Evolutionary conservation across 2,888 invertebrate genomes (phyloP).

Genomic region (Lissonota sp.): DNA sequence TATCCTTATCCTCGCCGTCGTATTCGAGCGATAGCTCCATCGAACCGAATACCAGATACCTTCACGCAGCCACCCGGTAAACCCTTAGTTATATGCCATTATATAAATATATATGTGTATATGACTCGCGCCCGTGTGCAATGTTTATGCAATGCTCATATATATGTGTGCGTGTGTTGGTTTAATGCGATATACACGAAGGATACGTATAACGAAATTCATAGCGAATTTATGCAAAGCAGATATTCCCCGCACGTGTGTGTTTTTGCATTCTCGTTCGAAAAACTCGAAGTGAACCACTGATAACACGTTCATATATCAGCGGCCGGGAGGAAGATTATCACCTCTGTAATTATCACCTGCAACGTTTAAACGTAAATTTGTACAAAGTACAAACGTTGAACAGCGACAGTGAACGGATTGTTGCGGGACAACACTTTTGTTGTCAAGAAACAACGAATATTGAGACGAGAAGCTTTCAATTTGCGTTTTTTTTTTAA

Average conservation of each 20-base stretch:
- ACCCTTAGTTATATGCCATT: slow-evolving; percentile 5
- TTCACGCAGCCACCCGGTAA: slow-evolving; percentile 55
- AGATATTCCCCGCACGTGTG: neutral
- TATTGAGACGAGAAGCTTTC: too few species aligned
- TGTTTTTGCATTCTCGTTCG: neutral
- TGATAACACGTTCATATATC: slow-evolving; percentile 53
- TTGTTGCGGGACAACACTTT: too few species aligned
- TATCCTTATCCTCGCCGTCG: neutral
- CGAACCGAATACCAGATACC: slow-evolving; percentile 61
- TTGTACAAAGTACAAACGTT: neutral
- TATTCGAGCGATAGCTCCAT: slow-evolving; percentile 60
- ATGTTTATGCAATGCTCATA: slow-evolving; percentile 23
- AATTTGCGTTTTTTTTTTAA: too few species aligned
- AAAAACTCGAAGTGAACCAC: slow-evolving; percentile 23
- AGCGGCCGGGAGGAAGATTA: slow-evolving; percentile 24
- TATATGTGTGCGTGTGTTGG: neutral
- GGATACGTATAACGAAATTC: slow-evolving; percentile 57
- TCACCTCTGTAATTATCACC: slow-evolving; percentile 33
- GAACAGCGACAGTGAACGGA: too few species aligned
- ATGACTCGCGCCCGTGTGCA: neutral
- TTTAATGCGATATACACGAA: slow-evolving; percentile 33
- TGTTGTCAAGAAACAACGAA: too few species aligned
- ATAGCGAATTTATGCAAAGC: slow-evolving; percentile 60
- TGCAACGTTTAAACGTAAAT: slow-evolving; percentile 20
- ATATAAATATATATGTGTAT: neutral